Conservation (phyloP, 2,888 invertebrate genomes). For the Darwinula stevensoni region DNA sequence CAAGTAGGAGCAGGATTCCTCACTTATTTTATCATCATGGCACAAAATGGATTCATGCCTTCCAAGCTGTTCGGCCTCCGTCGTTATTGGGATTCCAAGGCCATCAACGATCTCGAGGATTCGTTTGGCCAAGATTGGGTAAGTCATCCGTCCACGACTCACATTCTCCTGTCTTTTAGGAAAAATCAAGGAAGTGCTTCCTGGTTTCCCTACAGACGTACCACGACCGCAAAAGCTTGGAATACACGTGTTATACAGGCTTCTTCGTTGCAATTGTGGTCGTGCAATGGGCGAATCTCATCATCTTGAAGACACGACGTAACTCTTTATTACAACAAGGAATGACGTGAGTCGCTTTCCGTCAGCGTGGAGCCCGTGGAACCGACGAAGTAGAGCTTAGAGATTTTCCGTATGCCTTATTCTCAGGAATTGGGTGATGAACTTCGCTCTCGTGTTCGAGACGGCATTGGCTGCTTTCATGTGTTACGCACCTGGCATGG, state of each 20-base stretch:
- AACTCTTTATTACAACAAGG: constrained; percentile 22
- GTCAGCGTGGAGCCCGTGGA: neutral
- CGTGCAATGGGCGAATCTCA: constrained; percentile 22
- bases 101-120: constrained; percentile 18
- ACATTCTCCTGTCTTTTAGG: too few relatives aligned
- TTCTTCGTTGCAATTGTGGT: constrained; percentile 22
- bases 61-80: constrained; percentile 16
- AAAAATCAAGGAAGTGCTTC: too few relatives aligned
- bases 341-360: constrained; percentile 17
- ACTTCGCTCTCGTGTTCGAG: constrained; percentile 8
- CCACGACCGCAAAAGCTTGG: constrained; percentile 16
- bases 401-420: neutral
- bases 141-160: too few relatives aligned
- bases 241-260: constrained; percentile 22
- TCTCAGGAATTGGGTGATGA: constrained; percentile 7
- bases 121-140: constrained; percentile 19
- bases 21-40: constrained; percentile 10
- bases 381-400: constrained; percentile 1
- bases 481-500: constrained; percentile 8
- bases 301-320: constrained; percentile 22
- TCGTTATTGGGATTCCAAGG: constrained; percentile 17
- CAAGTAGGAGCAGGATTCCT: constrained; percentile 19
- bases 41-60: constrained; percentile 38
- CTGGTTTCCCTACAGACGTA: constrained; percentile 16
- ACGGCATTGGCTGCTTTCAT: constrained; percentile 7